Conservation (phyloP, 2,888 invertebrate species). For the Campoplex nolae region DNA sequence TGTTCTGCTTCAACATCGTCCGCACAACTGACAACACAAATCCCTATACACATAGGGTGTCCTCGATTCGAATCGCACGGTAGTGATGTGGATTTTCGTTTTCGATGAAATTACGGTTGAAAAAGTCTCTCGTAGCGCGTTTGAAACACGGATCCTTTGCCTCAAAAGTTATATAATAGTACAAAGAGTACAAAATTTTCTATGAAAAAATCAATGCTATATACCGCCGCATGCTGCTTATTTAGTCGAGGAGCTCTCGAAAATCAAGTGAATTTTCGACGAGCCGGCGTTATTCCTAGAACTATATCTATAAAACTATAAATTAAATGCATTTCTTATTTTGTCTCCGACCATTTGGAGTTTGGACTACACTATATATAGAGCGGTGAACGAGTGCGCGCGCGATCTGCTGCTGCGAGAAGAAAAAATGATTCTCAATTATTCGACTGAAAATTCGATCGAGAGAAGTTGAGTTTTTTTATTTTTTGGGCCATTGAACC, state of each 20-base stretch:
- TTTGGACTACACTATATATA: too few relatives aligned
- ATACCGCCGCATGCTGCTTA: too few relatives aligned
- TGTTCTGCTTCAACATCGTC: slow-evolving; percentile 2
- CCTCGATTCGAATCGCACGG: background rate
- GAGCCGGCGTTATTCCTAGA: background rate
- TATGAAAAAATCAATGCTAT: background rate
- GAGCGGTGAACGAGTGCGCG: background rate
- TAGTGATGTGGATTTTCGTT: too few relatives aligned
- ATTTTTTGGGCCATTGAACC: background rate
- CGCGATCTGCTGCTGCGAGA: background rate
- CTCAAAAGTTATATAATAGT: too few relatives aligned
- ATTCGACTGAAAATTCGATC: background rate
- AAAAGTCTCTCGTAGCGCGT: background rate
- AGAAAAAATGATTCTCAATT: background rate
- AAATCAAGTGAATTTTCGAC: too few relatives aligned
- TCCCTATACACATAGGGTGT: background rate
- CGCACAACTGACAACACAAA: background rate
- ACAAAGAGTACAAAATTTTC: background rate
- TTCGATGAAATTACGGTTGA: too few relatives aligned
- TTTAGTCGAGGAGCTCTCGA: too few relatives aligned
- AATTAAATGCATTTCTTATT: too few relatives aligned
- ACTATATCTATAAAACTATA: too few relatives aligned
- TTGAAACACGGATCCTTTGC: background rate
- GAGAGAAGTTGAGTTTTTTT: background rate
- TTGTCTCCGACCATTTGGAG: too few relatives aligned